phyloP scores from a whole-genome alignment of 2,888 invertebrate species.

The Chalcosyrphus nemorum region DNA sequence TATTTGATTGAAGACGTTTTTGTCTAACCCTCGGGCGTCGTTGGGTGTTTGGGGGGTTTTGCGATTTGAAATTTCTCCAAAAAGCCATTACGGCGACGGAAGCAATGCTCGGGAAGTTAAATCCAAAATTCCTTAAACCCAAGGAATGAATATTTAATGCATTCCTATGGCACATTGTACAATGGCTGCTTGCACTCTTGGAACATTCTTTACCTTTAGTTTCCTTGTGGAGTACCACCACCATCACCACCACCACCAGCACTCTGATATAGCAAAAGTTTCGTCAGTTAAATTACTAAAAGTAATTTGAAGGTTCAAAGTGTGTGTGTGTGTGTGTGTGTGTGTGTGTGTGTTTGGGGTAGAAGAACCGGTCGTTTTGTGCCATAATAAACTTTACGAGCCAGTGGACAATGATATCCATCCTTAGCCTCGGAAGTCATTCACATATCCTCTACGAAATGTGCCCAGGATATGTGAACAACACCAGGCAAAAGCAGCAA shows the following conservation, averaged over 20 bases:
- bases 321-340: not conserved
- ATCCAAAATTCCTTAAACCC: slow-evolving; percentile 68
- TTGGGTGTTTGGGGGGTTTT: not conserved
- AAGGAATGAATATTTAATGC: slow-evolving; percentile 70
- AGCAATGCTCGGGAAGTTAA: slow-evolving; percentile 36
- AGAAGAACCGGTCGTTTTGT: slow-evolving; percentile 70
- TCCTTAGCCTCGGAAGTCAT: slow-evolving; percentile 71
- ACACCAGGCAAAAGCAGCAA: slow-evolving; percentile 38
- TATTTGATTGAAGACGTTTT: slow-evolving; percentile 48
- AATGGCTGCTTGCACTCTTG: slow-evolving; percentile 66
- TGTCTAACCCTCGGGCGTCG: not conserved
- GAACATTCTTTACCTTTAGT: slow-evolving; percentile 68
- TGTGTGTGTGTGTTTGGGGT: slow-evolving; percentile 16
- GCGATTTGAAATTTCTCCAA: slow-evolving; percentile 28
- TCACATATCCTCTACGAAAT: slow-evolving; percentile 71
- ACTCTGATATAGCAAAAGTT: slow-evolving; percentile 61
- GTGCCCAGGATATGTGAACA: slow-evolving; percentile 63
- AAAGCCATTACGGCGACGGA: slow-evolving; percentile 32
- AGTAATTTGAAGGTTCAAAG: slow-evolving; percentile 56
- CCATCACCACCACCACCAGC: too few species aligned
- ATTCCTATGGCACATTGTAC: slow-evolving; percentile 68
- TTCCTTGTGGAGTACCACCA: slow-evolving; percentile 21
- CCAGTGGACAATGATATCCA: slow-evolving; percentile 73
- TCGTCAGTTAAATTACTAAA: slow-evolving; percentile 69
- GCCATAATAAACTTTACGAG: slow-evolving; percentile 72